Percentiles rank a stretch among this genome's conserved stretches.
Conservation (phyloP, 2,888 invertebrate genomes). For the Deroplatys truncata region DNA sequence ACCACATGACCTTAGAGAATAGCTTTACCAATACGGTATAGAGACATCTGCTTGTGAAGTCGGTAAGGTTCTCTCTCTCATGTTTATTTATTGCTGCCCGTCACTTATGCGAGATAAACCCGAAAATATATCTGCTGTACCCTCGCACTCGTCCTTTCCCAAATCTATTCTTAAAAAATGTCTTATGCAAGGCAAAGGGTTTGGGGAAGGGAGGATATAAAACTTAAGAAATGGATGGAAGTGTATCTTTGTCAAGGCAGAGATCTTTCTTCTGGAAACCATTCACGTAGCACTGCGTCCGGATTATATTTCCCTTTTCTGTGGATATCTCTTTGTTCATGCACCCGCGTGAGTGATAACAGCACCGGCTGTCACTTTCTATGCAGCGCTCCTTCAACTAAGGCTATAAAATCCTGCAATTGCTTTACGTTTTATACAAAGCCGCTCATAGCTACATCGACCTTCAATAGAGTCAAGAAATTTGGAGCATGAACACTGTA, state of each 20-base stretch:
- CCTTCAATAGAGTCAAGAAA: background rate
- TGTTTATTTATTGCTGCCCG: background rate
- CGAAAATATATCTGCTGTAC: background rate
- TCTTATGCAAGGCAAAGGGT: background rate
- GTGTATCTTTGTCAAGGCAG: background rate
- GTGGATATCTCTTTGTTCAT: background rate
- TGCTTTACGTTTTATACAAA: background rate
- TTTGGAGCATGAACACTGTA: background rate
- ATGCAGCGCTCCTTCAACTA: background rate
- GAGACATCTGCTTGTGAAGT: background rate
- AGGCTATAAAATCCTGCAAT: background rate
- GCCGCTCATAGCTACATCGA: background rate
- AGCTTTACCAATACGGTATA: background rate
- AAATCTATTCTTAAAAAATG: background rate
- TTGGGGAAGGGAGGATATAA: background rate
- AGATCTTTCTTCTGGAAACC: background rate
- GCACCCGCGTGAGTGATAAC: background rate
- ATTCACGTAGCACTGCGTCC: background rate
- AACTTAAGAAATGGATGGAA: background rate
- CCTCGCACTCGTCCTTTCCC: background rate
- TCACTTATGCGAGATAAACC: background rate
- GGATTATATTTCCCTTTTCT: background rate
- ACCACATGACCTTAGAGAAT: background rate
- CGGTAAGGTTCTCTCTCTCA: background rate
- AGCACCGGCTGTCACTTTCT: background rate